Base-by-base conservation (phyloP, 2,113 vertebrate species). In the Casuarius casuarius region DNA sequence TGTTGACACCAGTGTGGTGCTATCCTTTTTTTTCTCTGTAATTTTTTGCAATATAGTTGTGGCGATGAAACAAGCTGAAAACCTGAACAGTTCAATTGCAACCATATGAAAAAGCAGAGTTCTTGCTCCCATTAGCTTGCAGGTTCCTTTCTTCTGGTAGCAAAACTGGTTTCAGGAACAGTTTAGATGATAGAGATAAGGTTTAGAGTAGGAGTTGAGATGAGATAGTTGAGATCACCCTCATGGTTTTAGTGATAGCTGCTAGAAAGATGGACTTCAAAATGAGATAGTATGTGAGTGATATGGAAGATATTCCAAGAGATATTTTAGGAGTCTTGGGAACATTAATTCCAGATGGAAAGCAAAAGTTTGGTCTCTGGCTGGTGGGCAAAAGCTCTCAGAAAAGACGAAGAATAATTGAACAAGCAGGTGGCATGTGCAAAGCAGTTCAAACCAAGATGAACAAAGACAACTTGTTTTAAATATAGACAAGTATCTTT, bases 371-470 rank as follows among this genome's bases (percentile, higher is more conserved):
- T 78, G 90, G 6, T 63, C 84, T 77, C 35, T 79, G 74, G 46
- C 22, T 0, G 2, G 63, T 87, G 31, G 52, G 70, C 62, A 90
- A 73, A 38, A 89, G 20, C 4, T 6, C 8, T 85, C 72, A 91
- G 63, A 91, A 87, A 88, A 90, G 62, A 83, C 25, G 3, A 62
- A 85, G 74, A 82, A 65, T 78, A 75, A 94, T 81, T 67, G 35
- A 92, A 91, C 62, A 89, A 94, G 74, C 59, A 92, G 63, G 89
- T 92, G 59, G 71, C 86, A 92, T 59, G 77, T 35, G 51, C 63
- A 85, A 87, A 87, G 90, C 63, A 22, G 46, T 71, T 76, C 54
- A 77, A 89, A 85, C 25, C 54, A 73, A 87, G 82, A 85, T 33
- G 68, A 91, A 95, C 78, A 87, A 92, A 80, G 35, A 22, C 40